Evolutionary conservation across 2,888 invertebrate species (phyloP).

Genomic region (Galerucella pusilla): DNA sequence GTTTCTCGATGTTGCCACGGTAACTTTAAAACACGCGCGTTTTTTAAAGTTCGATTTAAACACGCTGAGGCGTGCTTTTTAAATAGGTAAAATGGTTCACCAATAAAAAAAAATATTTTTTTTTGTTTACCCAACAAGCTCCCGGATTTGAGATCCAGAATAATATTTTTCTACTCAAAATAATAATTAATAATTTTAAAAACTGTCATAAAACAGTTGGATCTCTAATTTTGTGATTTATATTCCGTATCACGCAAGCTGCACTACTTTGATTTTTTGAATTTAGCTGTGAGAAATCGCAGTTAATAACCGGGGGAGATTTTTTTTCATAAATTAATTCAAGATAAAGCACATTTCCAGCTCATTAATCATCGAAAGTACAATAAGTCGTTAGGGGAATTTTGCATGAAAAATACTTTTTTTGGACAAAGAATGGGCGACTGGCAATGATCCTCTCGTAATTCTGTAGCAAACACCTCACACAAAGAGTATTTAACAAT

Average conservation of each 20-base stretch:
- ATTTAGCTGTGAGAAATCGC: constrained; percentile 33
- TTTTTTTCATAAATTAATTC: constrained; percentile 44
- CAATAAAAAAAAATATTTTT: too few relatives aligned
- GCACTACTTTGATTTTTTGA: constrained; percentile 29
- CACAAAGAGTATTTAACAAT: constrained; percentile 49
- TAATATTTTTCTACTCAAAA: too few relatives aligned
- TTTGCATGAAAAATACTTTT: constrained; percentile 60
- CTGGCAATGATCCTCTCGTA: constrained; percentile 35
- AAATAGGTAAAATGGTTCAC: too few relatives aligned
- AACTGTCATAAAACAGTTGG: background rate
- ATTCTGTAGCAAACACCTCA: constrained; percentile 43
- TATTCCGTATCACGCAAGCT: background rate
- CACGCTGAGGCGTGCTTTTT: too few relatives aligned
- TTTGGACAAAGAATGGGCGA: constrained; percentile 55
- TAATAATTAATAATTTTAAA: background rate
- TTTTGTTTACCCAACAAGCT: too few relatives aligned
- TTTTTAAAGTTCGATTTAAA: too few relatives aligned
- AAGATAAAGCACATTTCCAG: constrained; percentile 53
- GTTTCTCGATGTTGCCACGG: too few relatives aligned
- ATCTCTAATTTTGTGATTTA: background rate
- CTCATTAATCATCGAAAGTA: constrained; percentile 58
- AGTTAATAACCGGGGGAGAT: constrained; percentile 38
- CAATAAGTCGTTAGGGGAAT: constrained; percentile 57
- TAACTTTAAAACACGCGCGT: too few relatives aligned
- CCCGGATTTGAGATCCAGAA: too few relatives aligned